Evolutionary conservation across 2,888 invertebrate species (phyloP).

Genomic region (Creontiades dilutus): DNA sequence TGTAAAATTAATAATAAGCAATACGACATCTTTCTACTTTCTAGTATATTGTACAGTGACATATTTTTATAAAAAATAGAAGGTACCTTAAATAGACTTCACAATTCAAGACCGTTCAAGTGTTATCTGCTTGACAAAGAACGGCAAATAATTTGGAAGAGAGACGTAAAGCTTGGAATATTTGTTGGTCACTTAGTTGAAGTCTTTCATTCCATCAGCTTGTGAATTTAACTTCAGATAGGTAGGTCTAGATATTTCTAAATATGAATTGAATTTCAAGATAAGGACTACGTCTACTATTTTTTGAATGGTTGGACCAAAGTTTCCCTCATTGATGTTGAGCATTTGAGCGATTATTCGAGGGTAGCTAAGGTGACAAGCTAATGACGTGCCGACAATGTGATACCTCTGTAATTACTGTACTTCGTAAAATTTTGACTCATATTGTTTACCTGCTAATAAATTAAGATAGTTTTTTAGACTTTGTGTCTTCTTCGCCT

Average conservation of each 20-base stretch:
- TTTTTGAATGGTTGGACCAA: background rate
- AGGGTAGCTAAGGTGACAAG: background rate
- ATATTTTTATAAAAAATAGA: background rate
- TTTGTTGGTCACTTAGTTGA: no score
- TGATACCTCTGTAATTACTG: background rate
- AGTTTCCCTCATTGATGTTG: background rate
- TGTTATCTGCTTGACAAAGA: no score
- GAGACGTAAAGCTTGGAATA: no score
- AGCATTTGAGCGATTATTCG: background rate
- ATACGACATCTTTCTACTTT: background rate
- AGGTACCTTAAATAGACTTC: background rate
- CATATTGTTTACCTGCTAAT: background rate
- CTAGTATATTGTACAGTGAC: background rate
- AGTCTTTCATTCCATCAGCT: no score
- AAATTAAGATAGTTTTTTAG: background rate
- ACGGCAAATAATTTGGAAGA: no score
- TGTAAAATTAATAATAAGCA: background rate
- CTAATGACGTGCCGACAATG: constrained; percentile 10
- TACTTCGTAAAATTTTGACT: background rate
- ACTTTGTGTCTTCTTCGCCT: background rate
- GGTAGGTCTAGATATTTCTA: no score
- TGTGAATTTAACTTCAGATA: no score
- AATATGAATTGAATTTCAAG: background rate
- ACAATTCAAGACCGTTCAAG: no score
- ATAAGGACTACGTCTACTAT: background rate